Evolutionary conservation across 2,888 invertebrate species (phyloP), one percentile per base, ranked within the genome.

Genomic region (Petrophora chlorosata): DNA sequence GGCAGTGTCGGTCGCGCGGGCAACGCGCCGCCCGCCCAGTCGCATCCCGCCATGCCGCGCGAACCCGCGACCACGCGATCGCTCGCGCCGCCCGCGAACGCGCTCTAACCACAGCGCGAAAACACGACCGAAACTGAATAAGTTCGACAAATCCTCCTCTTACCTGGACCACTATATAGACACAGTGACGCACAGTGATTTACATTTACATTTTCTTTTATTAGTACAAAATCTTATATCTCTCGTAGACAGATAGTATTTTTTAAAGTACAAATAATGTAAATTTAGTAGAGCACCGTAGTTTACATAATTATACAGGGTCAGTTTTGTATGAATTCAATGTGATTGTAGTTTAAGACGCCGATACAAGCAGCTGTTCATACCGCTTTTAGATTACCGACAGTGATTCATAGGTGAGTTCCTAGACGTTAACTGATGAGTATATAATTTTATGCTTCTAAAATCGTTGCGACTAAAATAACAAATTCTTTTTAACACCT

Each of bases 131-230:
- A 89, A 90, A 87, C 90, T 90, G 90, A 90, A 89, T 89, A 90
- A 90, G 85, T 90, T 89, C 87, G 90, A 90, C 84, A 89, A 90
- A 82, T 90, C 90, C 73, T 84, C 81, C 81, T 90, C 89, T 65
- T 88, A 88, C 84, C 86, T 90, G 88, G 90, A 90, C 90, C 90
- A 90, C 81, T 90, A 90, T 76, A 90, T 90, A 80, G 90, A 90
- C 82, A 76, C 72, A 74, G 78, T 75, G 76, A 69, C 68, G 63
- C 59, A 62, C 61, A 76, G 78, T 81, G 76, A 71, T 75, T 66
- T 53, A n/a, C n/a, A n/a, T 67, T 64, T 67, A 61, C 47, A 42
- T 70, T 74, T 78, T 74, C 69, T 67, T 79, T 70, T 79, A 63
- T 67, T 84, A 86, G 89, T 86, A 90, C 88, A 89, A 88, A 88